phyloP scores from a whole-genome alignment of 2,797 vertebrate species.

The Lagorchestes hirsutus region DNA sequence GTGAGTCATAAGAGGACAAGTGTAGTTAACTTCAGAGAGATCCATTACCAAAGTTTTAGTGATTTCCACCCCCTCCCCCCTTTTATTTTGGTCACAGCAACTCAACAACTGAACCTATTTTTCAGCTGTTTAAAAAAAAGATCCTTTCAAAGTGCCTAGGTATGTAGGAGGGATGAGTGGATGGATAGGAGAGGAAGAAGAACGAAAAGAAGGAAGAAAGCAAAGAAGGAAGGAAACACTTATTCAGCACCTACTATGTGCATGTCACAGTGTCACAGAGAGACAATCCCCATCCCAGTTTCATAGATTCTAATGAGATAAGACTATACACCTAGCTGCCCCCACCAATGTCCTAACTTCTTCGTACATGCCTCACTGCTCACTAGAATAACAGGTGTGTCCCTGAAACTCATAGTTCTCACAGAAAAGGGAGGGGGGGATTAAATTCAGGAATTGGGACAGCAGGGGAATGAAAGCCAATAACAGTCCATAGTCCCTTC shows the following conservation, averaged over 20 bases:
- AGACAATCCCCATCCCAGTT: background rate
- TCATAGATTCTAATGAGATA: background rate
- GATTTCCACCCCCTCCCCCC: background rate
- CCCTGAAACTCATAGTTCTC: no score
- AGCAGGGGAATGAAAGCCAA: background rate
- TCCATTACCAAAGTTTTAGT: background rate
- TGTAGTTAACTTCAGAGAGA: background rate
- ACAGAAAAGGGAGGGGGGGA: background rate
- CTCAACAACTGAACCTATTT: background rate
- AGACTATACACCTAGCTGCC: background rate
- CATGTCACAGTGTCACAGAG: background rate
- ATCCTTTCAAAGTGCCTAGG: background rate
- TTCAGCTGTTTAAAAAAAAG: background rate
- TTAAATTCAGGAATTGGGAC: background rate
- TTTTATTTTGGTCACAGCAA: background rate
- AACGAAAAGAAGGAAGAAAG: no score
- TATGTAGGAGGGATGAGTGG: background rate
- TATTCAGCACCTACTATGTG: background rate
- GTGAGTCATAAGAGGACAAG: background rate
- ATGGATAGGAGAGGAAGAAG: no score
- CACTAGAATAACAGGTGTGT: no score
- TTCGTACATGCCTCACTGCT: no score
- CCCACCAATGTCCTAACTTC: no score
- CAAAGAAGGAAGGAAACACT: background rate
- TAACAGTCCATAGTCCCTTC: background rate